Evolutionary conservation across 2,113 vertebrate genomes (phyloP), one percentile per base, ranked within the genome.

Genomic region (Vimba vimba): DNA sequence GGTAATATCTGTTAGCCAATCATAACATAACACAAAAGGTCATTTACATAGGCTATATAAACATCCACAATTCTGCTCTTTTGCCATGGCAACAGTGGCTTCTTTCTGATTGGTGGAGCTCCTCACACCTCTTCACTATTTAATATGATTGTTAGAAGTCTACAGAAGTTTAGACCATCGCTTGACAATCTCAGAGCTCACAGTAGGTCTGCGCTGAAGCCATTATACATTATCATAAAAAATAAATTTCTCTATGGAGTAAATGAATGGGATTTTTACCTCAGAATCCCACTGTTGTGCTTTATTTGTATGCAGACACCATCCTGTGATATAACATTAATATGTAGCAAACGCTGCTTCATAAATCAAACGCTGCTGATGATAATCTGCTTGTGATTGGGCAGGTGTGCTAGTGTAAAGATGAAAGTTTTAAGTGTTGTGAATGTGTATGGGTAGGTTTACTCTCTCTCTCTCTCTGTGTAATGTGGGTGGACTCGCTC

Each of bases 401-500:
- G 79, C 79, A 69, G 62, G 27, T 69, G 62, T 33, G 79, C 62
- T 21, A 27, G 45, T 69, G 62, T 50, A 33, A 66, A 82, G 62
- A 82, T 82, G 79, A 80, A 80, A 80, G 59, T 79, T 78, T 30
- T 59, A 27, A 43, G n/a, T 7, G 15, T 79, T 59, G 50, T 78
- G 55, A 62, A 39, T 36, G 59, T 66, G 60, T 66, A 27, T 66
- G 60, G 19, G 12, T 50, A 12, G 64, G 52, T 82, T 50, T 86
- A 23, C 62, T 57, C 12, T 66, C 60, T 69, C 6, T 17, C 79
- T 57, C 39, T 68, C 45, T 69, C 2, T 62, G n/a, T 64, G 60
- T 52, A 55, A 33, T 64, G 47, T 87, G 87, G 66, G 78, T 33
- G 71, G 50, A 85, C 71, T 69, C 78, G 52, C 71, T 50, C 85